These are phyloP conservation scores for Phenganax subtilis DNA, from an alignment of 92 coral and sea anemone genomes.

Conservation along the genomic window DNA sequence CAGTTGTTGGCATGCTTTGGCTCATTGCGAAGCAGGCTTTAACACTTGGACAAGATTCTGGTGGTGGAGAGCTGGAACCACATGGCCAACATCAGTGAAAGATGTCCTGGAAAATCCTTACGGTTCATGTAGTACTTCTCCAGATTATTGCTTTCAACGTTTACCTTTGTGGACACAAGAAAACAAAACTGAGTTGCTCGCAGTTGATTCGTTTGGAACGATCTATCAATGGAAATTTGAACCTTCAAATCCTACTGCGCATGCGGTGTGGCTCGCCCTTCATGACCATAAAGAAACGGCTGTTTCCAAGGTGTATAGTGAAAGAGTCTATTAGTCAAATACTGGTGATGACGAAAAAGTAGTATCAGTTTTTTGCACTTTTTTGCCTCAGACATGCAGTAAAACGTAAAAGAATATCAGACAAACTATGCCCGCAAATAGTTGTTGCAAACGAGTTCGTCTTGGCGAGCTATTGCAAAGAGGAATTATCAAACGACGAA, in stretches of 20 bases:
- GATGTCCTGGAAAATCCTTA: constrained; percentile 56
- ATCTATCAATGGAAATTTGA: constrained; percentile 67
- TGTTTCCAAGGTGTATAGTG: constrained; percentile 6
- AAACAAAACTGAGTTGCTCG: constrained; percentile 57
- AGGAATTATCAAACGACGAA: too few species aligned
- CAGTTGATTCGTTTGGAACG: constrained; percentile 64
- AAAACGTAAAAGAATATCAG: too few species aligned
- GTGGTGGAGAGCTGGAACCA: constrained; percentile 61
- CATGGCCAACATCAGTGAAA: constrained; percentile 56
- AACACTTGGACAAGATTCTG: constrained; percentile 60
- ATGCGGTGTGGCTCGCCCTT: constrained; percentile 70
- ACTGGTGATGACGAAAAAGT: too few species aligned
- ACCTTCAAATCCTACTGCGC: constrained; percentile 65
- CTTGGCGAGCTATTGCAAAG: too few species aligned
- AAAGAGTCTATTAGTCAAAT: background rate
- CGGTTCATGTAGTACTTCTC: constrained; percentile 47
- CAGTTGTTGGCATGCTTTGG: background rate
- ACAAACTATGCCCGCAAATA: too few species aligned
- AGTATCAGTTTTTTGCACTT: too few species aligned
- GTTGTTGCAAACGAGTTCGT: too few species aligned
- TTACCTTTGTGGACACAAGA: constrained; percentile 60
- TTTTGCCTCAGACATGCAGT: too few species aligned
- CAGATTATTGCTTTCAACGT: constrained; percentile 56
- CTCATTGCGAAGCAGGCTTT: background rate
- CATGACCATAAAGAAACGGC: constrained; percentile 58